Evolutionary conservation across 2,797 vertebrate genomes (phyloP).

Genomic region (Chaunax sp.): DNA sequence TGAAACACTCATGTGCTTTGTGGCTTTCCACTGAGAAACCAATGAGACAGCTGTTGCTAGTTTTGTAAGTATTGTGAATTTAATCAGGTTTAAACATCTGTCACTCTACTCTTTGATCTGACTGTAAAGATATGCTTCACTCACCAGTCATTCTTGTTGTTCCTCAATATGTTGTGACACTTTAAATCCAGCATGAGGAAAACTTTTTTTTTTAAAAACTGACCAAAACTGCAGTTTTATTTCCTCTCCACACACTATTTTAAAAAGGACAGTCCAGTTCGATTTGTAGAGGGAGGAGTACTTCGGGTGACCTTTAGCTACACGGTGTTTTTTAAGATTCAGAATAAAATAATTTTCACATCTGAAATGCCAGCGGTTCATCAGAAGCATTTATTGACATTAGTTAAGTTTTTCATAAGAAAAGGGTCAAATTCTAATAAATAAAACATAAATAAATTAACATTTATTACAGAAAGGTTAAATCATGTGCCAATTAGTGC

Average conservation of each 20-base stretch:
- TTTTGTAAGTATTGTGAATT: background rate
- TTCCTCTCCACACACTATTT: background rate
- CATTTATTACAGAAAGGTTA: background rate
- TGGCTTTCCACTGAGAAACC: no score
- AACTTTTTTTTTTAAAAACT: no score
- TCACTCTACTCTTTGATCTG: background rate
- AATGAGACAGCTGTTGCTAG: background rate
- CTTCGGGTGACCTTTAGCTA: conserved; percentile 1
- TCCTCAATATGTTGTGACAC: background rate
- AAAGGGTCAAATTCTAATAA: background rate
- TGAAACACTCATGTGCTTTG: background rate
- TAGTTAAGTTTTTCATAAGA: no score
- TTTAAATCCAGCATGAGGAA: background rate
- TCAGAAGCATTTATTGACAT: no score
- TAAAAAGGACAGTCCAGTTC: background rate
- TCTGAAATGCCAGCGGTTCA: background rate
- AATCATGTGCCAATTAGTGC: conserved; percentile 6
- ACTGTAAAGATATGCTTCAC: background rate
- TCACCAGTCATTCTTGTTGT: background rate
- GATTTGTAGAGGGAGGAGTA: background rate
- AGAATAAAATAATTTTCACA: no score
- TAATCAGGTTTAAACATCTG: background rate
- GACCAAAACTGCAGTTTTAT: conserved; percentile 23
- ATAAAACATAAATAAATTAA: conserved; percentile 1
- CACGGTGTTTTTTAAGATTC: background rate